Percentiles rank a stretch among this genome's conserved stretches.
These are phyloP conservation scores for Drosophila peninsularis DNA, from an alignment of 2,888 invertebrate species.

Conservation along the genomic window DNA sequence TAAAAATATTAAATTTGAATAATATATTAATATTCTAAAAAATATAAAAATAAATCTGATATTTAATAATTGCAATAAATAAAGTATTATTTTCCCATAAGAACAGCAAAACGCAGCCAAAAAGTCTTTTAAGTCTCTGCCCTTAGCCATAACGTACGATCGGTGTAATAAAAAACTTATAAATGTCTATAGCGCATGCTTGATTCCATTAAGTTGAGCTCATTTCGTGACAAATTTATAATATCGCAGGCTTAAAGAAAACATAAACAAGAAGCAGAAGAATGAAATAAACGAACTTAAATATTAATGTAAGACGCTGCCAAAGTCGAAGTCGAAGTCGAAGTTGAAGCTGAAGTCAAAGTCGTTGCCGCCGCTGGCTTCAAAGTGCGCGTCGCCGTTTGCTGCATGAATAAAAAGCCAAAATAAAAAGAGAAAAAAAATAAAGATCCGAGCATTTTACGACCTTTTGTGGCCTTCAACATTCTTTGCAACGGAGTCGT, in stretches of 20 bases:
- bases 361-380: slow-evolving; percentile 17
- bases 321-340: slow-evolving; percentile 35
- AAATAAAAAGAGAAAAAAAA: slow-evolving; percentile 13
- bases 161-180: background rate
- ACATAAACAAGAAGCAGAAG: background rate
- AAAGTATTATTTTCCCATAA: background rate
- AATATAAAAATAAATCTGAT: background rate
- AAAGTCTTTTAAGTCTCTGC: background rate
- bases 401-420: slow-evolving; percentile 27
- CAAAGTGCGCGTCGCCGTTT: slow-evolving; percentile 29
- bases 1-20: too few species aligned
- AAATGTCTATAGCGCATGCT: slow-evolving; percentile 3
- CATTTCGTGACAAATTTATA: slow-evolving; percentile 31
- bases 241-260: slow-evolving; percentile 13
- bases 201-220: background rate
- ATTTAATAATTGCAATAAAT: background rate
- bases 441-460: slow-evolving; percentile 52
- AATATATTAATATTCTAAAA: too few species aligned
- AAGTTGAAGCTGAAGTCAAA: slow-evolving; percentile 17
- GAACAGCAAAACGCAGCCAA: background rate
- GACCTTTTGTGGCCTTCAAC: slow-evolving; percentile 72
- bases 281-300: slow-evolving; percentile 28
- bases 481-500: slow-evolving; percentile 56
- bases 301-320: slow-evolving; percentile 48
- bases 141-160: background rate